A percentile compares a stretch with the other conserved stretches of the same genome.
phyloP scores from a whole-genome alignment of 2,888 invertebrate genomes.

The Drosophila pegasa region DNA sequence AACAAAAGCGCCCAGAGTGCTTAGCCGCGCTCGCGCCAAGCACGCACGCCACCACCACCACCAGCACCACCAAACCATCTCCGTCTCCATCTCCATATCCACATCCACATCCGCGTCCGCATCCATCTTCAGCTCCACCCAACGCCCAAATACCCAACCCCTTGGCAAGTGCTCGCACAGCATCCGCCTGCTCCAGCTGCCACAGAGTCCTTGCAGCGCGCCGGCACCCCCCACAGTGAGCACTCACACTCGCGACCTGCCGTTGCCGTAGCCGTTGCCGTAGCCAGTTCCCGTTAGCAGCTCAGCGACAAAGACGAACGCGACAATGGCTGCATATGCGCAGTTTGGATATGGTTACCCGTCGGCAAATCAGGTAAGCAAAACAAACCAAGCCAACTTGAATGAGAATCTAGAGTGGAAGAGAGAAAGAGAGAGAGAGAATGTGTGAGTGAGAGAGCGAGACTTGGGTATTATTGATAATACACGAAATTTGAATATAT shows the following conservation, averaged over 20 bases:
- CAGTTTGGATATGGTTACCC: conserved; percentile 97
- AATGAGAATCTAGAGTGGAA: background rate
- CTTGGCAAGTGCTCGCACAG: conserved; percentile 33
- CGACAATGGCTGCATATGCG: conserved; percentile 90
- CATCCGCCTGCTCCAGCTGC: conserved; percentile 7
- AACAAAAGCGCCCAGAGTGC: conserved; percentile 78
- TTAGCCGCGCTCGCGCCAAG: conserved; percentile 68
- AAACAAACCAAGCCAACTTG: background rate
- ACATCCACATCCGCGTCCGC: conserved; percentile 53
- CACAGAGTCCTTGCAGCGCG: conserved; percentile 34
- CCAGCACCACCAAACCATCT: conserved; percentile 17
- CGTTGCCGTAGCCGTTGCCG: conserved; percentile 15
- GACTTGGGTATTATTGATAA: background rate
- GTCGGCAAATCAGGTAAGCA: conserved; percentile 95
- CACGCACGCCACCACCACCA: conserved; percentile 66
- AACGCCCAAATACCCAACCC: conserved; percentile 33
- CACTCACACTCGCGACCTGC: conserved; percentile 43
- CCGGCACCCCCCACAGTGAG: conserved; percentile 68
- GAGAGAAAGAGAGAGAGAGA: background rate
- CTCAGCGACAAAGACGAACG: conserved; percentile 38
- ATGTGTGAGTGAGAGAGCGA: background rate
- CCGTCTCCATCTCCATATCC: conserved; percentile 22
- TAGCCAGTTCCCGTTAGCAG: conserved; percentile 40
- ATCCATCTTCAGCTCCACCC: conserved; percentile 57
- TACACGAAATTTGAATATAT: background rate